Conservation (phyloP, 2,797 vertebrate genomes). For the Cetoscarus ocellatus region DNA sequence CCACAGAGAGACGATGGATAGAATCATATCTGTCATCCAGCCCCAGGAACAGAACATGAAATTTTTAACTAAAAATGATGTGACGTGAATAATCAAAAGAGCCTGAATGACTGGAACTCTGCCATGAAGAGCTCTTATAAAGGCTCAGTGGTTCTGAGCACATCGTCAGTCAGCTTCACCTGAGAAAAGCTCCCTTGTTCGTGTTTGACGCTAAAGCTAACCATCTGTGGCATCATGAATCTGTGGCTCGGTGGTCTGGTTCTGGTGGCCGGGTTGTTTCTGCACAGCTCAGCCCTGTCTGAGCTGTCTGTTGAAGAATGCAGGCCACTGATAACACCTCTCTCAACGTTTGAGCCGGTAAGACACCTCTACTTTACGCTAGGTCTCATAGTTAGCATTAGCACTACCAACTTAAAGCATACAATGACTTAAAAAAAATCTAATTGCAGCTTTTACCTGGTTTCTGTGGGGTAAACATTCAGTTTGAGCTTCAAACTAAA, state of each 20-base stretch:
- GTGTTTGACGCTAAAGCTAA: too few relatives aligned
- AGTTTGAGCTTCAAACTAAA: too few relatives aligned
- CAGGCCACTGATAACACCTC: neutral
- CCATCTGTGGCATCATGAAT: too few relatives aligned
- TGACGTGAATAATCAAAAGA: neutral
- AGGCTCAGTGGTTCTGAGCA: neutral
- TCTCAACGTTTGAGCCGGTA: neutral
- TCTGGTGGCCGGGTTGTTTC: neutral
- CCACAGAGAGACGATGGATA: neutral
- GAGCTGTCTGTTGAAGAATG: constrained; percentile 51
- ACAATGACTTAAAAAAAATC: too few relatives aligned
- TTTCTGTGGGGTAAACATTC: too few relatives aligned
- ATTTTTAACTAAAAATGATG: neutral
- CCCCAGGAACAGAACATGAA: neutral
- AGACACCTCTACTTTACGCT: neutral
- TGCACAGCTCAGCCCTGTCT: constrained; percentile 20
- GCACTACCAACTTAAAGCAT: too few relatives aligned
- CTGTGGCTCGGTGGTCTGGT: neutral
- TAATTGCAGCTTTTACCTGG: too few relatives aligned
- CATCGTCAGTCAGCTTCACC: neutral
- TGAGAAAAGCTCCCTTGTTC: neutral
- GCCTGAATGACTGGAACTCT: neutral
- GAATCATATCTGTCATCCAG: neutral
- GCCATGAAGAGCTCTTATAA: neutral
- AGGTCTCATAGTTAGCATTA: neutral